A percentile compares a stretch with the other conserved stretches of the same genome.
Conservation (phyloP, 2,797 vertebrate genomes). For the Xiphorhynchus erythropygius region DNA sequence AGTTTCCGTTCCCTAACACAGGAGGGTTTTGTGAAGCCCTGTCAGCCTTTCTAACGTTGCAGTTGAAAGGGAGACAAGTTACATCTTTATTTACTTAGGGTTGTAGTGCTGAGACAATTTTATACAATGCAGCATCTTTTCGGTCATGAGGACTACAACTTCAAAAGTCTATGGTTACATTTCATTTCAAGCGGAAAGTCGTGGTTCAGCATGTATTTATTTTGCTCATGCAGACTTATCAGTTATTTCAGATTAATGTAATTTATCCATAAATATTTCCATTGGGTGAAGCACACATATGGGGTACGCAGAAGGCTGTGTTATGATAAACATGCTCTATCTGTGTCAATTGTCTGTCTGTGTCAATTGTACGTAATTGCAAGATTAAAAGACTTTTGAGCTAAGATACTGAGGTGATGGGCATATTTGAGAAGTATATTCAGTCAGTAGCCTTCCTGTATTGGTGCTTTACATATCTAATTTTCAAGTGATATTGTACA, state of each 20-base stretch:
- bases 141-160: not conserved
- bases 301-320: not conserved
- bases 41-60: slow-evolving; percentile 68
- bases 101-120: not conserved
- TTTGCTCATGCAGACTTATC: not conserved
- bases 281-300: not conserved
- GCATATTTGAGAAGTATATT: not conserved
- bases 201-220: not conserved
- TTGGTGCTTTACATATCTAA: not conserved
- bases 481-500: not conserved
- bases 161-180: not conserved
- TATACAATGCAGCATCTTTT: slow-evolving; percentile 48
- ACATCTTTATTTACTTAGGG: slow-evolving; percentile 71
- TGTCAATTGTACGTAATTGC: not conserved
- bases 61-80: slow-evolving; percentile 74
- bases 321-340: not conserved
- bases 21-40: slow-evolving; percentile 88
- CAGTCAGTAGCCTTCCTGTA: not conserved
- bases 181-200: not conserved
- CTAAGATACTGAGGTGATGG: not conserved
- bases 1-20: slow-evolving; percentile 93
- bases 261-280: not conserved
- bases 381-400: not conserved
- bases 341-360: not conserved
- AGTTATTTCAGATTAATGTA: not conserved